Percentiles rank a stretch among this genome's conserved stretches.
phyloP scores from a whole-genome alignment of 2,888 invertebrate genomes.

The Cataglyphis albicans region DNA sequence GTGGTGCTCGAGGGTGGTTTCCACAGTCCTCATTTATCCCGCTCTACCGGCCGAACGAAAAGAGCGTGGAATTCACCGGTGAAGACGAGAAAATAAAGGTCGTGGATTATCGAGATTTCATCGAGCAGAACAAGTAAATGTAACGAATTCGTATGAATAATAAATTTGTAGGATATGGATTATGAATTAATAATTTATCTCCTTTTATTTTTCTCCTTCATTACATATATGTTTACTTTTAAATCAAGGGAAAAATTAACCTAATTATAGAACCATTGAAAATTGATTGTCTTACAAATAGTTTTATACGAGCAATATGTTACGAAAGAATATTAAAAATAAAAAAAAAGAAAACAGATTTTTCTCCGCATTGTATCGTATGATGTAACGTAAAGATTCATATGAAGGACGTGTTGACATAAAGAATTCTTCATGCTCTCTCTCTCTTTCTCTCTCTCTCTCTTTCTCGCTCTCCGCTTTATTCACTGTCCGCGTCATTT shows the following conservation, averaged over 20 bases:
- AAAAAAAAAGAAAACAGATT: background rate
- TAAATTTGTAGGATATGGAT: background rate
- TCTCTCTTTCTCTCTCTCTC: background rate
- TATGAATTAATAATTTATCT: background rate
- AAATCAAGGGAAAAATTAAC: background rate
- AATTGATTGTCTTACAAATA: background rate
- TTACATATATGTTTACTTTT: background rate
- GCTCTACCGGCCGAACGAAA: slow-evolving; percentile 57
- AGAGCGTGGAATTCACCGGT: slow-evolving; percentile 63
- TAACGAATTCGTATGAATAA: slow-evolving; percentile 5
- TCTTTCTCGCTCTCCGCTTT: background rate
- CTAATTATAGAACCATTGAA: background rate
- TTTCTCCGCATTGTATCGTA: background rate
- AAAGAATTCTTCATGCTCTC: background rate
- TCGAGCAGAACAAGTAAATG: slow-evolving; percentile 1
- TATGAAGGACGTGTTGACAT: background rate
- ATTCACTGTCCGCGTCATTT: slow-evolving; percentile 21
- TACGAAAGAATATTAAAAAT: background rate
- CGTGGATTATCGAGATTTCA: slow-evolving; percentile 56
- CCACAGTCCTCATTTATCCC: slow-evolving; percentile 69
- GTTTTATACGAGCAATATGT: background rate
- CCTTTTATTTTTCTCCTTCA: background rate
- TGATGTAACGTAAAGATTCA: background rate
- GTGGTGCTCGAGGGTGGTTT: slow-evolving; percentile 73
- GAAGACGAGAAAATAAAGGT: slow-evolving; percentile 62